These are phyloP conservation scores for Trachelus stipa DNA, from an alignment of 2,888 invertebrate genomes.

Conservation along the genomic window DNA sequence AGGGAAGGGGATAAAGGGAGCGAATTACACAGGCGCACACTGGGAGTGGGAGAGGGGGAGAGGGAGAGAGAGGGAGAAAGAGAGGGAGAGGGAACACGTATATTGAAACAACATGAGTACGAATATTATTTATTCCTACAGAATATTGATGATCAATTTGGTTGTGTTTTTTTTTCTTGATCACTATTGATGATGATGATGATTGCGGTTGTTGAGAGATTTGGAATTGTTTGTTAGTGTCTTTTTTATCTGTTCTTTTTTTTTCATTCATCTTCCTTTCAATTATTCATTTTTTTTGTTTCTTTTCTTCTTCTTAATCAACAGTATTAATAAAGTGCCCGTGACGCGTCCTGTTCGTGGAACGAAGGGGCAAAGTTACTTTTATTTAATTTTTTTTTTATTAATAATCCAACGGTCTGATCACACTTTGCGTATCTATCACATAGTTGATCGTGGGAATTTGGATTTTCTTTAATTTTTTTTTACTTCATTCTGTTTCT, in stretches of 20 bases:
- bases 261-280: constrained; percentile 28
- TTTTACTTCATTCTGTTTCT: constrained; percentile 39
- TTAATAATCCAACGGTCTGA: background rate
- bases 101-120: constrained; percentile 61
- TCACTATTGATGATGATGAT: constrained; percentile 57
- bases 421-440: background rate
- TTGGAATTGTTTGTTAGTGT: constrained; percentile 60
- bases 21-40: constrained; percentile 11
- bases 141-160: constrained; percentile 29
- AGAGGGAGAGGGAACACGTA: constrained; percentile 50
- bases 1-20: constrained; percentile 30
- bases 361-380: background rate
- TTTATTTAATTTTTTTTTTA: background rate
- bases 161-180: constrained; percentile 39
- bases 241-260: constrained; percentile 42
- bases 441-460: background rate
- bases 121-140: constrained; percentile 46
- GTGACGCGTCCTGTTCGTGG: background rate
- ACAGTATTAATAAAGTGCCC: background rate
- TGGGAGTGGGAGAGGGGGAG: constrained; percentile 30
- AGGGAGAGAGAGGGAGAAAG: constrained; percentile 32
- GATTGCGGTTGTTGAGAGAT: constrained; percentile 64
- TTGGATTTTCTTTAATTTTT: constrained; percentile 29
- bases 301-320: constrained; percentile 11
- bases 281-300: constrained; percentile 39